Percentiles rank a stretch among this genome's conserved stretches.
These are phyloP conservation scores for Bombylius discolor DNA, from an alignment of 2,888 invertebrate genomes.

Conservation along the genomic window DNA sequence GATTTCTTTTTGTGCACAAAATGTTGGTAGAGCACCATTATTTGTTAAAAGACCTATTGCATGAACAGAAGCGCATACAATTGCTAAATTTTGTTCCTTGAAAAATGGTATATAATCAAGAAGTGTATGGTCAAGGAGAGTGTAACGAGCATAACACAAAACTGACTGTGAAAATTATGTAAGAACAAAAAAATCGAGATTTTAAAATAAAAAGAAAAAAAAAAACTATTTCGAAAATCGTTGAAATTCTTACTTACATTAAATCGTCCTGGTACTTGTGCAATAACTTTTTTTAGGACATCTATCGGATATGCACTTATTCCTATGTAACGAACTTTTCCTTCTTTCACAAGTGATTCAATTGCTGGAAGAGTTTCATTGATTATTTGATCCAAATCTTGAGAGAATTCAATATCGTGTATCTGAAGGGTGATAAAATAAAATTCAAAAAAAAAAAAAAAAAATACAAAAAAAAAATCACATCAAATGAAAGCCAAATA, in stretches of 20 bases:
- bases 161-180: conserved; percentile 15
- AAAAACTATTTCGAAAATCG: no score
- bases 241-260: conserved; percentile 23
- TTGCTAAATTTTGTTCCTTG: conserved; percentile 49
- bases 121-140: conserved; percentile 66
- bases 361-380: conserved; percentile 79
- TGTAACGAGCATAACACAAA: conserved; percentile 66
- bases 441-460: no score
- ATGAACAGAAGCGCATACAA: conserved; percentile 66
- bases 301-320: conserved; percentile 76
- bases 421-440: conserved; percentile 43
- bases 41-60: conserved; percentile 68
- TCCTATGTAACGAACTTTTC: conserved; percentile 68
- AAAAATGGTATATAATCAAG: conserved; percentile 60
- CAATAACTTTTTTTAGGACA: conserved; percentile 58
- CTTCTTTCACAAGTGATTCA: conserved; percentile 55
- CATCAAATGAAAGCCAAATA: no score
- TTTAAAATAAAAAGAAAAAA: background rate
- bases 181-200: background rate
- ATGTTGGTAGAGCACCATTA: conserved; percentile 59
- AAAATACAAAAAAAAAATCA: no score
- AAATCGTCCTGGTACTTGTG: conserved; percentile 41
- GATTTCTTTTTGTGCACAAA: conserved; percentile 53
- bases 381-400: conserved; percentile 56
- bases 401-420: conserved; percentile 86